phyloP scores from a whole-genome alignment of 2,797 vertebrate species.

The Phalanger gymnotis region DNA sequence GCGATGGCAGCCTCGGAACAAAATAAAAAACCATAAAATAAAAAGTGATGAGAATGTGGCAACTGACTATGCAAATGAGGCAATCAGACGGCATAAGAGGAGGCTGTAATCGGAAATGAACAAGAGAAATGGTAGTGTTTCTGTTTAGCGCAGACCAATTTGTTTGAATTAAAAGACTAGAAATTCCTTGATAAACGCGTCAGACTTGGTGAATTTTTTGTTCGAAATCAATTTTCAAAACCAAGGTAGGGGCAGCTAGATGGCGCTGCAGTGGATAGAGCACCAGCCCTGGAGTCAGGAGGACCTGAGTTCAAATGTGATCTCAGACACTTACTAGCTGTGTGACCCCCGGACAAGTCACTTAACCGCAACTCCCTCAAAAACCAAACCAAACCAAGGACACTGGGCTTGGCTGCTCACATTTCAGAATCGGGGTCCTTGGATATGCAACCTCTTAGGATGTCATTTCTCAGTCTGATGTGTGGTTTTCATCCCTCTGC shows the following conservation, averaged over 20 bases:
- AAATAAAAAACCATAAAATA: constrained; percentile 1
- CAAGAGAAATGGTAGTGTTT: not conserved
- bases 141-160: constrained; percentile 42
- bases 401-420: not conserved
- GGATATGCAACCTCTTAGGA: not conserved
- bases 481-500: not conserved
- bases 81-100: not conserved
- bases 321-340: not conserved
- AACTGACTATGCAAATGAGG: constrained; percentile 6
- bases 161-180: constrained; percentile 2
- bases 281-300: not conserved
- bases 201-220: not conserved
- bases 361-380: too few relatives aligned
- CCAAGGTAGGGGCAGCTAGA: not conserved
- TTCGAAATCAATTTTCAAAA: constrained; percentile 22
- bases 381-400: not conserved
- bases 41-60: not conserved
- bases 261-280: not conserved
- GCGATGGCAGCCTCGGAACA: not conserved
- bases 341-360: not conserved
- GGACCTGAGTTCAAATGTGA: not conserved
- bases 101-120: constrained; percentile 14
- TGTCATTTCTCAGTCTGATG: not conserved
- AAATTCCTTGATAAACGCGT: constrained; percentile 29
- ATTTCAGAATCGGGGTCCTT: not conserved